phyloP scores from a whole-genome alignment of 2,888 invertebrate genomes.

The Bellardia pandia region DNA sequence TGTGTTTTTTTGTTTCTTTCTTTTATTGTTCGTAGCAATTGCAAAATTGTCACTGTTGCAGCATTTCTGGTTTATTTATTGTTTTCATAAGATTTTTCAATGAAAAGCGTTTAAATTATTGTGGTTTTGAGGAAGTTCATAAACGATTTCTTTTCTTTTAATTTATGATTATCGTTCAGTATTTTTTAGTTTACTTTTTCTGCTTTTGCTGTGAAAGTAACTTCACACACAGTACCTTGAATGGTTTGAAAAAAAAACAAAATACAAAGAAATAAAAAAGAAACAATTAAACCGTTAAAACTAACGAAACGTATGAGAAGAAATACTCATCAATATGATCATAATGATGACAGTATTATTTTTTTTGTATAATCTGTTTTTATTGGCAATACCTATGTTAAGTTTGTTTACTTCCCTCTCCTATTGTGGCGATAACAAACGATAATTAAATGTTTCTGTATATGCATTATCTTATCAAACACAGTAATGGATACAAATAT shows the following conservation, averaged over 20 bases:
- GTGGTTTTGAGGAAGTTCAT: slow-evolving; percentile 63
- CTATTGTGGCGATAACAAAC: slow-evolving; percentile 2
- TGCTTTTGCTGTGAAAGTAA: slow-evolving; percentile 60
- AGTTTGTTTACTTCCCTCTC: slow-evolving; percentile 7
- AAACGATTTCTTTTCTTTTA: slow-evolving; percentile 58
- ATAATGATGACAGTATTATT: slow-evolving; percentile 15
- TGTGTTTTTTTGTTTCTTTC: slow-evolving; percentile 32
- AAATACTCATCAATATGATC: slow-evolving; percentile 32
- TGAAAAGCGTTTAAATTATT: slow-evolving; percentile 52
- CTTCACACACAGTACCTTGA: slow-evolving; percentile 48
- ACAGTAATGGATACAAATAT: slow-evolving; percentile 13
- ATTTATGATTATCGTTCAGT: slow-evolving; percentile 49
- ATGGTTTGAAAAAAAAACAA: slow-evolving; percentile 12
- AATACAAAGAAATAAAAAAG: background rate
- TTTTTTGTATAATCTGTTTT: slow-evolving; percentile 21
- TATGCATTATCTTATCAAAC: slow-evolving; percentile 1
- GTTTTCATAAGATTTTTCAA: slow-evolving; percentile 41
- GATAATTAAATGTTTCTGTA: background rate
- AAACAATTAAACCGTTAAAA: slow-evolving; percentile 31
- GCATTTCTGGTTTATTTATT: slow-evolving; percentile 36
- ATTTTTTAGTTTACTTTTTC: slow-evolving; percentile 22
- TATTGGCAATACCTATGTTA: slow-evolving; percentile 13
- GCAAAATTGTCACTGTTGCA: slow-evolving; percentile 48
- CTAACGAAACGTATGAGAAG: slow-evolving; percentile 20
- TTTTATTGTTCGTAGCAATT: slow-evolving; percentile 44